Base-by-base conservation (phyloP, 1,140 invertebrate species). In the Lepidostoma basale region DNA sequence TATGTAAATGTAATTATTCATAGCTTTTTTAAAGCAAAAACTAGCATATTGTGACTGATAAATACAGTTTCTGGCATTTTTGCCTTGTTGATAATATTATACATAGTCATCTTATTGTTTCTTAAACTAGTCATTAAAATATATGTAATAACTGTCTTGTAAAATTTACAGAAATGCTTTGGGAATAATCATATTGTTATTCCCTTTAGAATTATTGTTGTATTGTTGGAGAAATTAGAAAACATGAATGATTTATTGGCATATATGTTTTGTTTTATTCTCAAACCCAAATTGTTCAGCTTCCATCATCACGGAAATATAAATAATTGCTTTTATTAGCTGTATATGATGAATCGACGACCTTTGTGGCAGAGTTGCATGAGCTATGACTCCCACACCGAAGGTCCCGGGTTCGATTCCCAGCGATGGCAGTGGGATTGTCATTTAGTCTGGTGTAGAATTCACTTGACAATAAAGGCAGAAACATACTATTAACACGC, bases 191-290 rank as follows among this genome's bases (percentile, higher is more conserved):
- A n/a, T n/a, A 25, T 49, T 49, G 20, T 47, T 47, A 49, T 49
- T 49, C 22, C 23, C n/a, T n/a, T 12, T 25, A 49, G 22, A 25
- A 14, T 49, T 18, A 49, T 25, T 26, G 45, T 49, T 49, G 23
- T 49, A n/a, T 22, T 49, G 45, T 49, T 49, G 45, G 22, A 22
- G 45, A 49, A n/a, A 10, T 49, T 49, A 49, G 45, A 25, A 25
- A 25, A 25, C n/a, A 49, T 18, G 26, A 49, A 22, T 9, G 22
- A 25, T 49, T 47, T 49, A 25, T 49, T 49, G 45, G 22, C 45
- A 49, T 49, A 49, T 25, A 12, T 49, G 23, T 49, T 49, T 25
- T n/a, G 26, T 49, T 26, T 49, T 25, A 12, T 49, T n/a, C 36
- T n/a, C n/a, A n/a, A n/a, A n/a, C n/a, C n/a, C n/a, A n/a, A n/a